Evolutionary conservation across 2,888 invertebrate genomes (phyloP).

Genomic region (Pachycephus smyrnensis): DNA sequence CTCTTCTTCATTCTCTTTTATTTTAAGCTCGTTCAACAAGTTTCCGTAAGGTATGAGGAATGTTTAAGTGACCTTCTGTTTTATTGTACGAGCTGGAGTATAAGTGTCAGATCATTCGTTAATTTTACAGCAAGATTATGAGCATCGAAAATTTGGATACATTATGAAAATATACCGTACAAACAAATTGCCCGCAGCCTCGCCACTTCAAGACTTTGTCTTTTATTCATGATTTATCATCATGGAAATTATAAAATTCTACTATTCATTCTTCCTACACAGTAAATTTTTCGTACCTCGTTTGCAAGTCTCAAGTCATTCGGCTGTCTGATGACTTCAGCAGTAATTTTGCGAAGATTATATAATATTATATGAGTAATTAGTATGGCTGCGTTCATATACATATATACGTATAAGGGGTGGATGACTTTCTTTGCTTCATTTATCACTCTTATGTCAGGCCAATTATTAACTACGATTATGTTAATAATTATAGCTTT

Average conservation of each 20-base stretch:
- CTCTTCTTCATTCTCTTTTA: too few species aligned
- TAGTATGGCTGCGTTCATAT: background rate
- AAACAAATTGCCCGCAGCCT: too few species aligned
- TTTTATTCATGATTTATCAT: background rate
- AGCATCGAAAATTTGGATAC: background rate
- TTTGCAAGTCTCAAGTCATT: background rate
- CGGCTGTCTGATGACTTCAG: background rate
- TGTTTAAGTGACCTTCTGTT: background rate
- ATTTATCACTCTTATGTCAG: background rate
- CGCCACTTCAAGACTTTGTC: too few species aligned
- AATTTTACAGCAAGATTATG: background rate
- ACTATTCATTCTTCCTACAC: background rate
- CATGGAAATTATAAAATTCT: background rate
- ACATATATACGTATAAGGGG: background rate
- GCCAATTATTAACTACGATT: background rate
- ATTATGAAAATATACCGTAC: background rate
- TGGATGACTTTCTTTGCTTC: background rate
- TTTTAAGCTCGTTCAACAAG: background rate
- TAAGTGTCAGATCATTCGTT: background rate
- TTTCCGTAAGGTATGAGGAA: background rate
- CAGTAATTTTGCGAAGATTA: background rate
- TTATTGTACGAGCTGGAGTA: background rate
- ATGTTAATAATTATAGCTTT: background rate
- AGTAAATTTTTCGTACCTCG: background rate
- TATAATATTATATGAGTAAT: background rate